Conservation (phyloP, 2,797 vertebrate species). For the Nasua narica region DNA sequence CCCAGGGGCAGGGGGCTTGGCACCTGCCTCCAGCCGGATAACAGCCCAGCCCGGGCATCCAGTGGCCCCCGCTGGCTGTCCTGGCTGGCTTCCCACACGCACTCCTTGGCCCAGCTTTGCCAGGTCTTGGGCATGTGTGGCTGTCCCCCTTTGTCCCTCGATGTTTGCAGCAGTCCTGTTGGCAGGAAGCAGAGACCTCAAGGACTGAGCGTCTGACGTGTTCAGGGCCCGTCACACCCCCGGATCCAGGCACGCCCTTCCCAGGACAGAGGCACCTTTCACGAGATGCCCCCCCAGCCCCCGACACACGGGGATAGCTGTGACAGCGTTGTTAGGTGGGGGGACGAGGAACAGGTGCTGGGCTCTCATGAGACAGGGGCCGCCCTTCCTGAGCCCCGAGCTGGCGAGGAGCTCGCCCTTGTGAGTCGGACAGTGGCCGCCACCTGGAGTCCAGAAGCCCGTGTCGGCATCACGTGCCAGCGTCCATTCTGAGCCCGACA, state of each 20-base stretch:
- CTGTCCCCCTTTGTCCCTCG: background rate
- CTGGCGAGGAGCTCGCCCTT: rapidly evolving
- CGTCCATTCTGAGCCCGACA: background rate
- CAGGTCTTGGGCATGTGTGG: background rate
- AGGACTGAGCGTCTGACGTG: background rate
- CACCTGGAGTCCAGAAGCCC: background rate
- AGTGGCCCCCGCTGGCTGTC: too few relatives aligned
- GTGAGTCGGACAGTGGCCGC: rapidly evolving
- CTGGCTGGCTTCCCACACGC: background rate
- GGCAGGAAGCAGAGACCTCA: background rate
- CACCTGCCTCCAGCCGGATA: rapidly evolving
- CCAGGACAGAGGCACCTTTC: background rate
- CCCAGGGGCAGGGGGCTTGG: background rate
- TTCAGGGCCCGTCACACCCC: rapidly evolving
- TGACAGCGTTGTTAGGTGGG: rapidly evolving
- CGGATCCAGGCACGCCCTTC: background rate
- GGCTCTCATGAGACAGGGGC: background rate
- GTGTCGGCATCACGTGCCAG: rapidly evolving
- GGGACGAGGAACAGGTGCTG: rapidly evolving
- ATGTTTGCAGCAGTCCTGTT: background rate
- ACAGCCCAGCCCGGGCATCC: background rate
- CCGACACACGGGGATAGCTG: rapidly evolving
- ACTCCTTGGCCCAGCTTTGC: background rate
- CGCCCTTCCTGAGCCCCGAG: rapidly evolving
- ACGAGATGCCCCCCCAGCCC: rapidly evolving